These are phyloP conservation scores for Entomobrya proxima DNA, from an alignment of 2,888 invertebrate genomes.

Conservation along the genomic window DNA sequence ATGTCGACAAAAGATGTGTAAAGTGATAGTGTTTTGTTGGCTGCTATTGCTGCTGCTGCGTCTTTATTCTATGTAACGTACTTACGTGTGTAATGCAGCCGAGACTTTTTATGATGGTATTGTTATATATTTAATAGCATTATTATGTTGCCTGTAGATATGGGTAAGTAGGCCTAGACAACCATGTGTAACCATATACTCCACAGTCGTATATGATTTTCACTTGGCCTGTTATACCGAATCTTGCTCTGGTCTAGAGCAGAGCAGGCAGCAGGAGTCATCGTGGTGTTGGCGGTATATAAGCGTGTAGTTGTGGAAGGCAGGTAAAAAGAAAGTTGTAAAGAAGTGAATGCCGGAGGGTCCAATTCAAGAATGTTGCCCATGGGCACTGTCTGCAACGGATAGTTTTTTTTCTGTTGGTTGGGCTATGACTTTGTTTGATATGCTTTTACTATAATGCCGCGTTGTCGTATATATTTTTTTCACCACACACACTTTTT, in stretches of 20 bases:
- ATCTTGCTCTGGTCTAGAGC: not conserved
- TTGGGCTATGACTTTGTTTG: no score
- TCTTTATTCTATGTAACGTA: not conserved
- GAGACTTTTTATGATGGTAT: not conserved
- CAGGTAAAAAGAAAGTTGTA: conserved; percentile 64
- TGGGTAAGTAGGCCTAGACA: conserved; percentile 19
- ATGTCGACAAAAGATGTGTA: conserved; percentile 37
- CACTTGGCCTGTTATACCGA: not conserved
- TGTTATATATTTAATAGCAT: not conserved
- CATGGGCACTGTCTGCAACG: conserved; percentile 71
- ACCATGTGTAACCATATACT: not conserved
- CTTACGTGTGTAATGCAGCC: not conserved
- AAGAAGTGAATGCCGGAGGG: conserved; percentile 73
- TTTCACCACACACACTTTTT: not conserved
- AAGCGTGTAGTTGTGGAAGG: conserved; percentile 25
- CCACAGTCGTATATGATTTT: no score
- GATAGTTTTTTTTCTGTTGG: conserved; percentile 27
- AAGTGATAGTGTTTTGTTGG: conserved; percentile 11
- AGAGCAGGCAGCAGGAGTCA: not conserved
- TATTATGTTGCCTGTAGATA: not conserved
- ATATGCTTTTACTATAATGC: not conserved
- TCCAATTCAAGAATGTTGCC: conserved; percentile 75
- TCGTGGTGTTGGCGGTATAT: not conserved
- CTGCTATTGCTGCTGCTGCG: not conserved
- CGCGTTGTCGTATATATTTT: not conserved